These are phyloP conservation scores for Xenopus borealis DNA, from an alignment of 2,113 vertebrate species.

Conservation along the genomic window DNA sequence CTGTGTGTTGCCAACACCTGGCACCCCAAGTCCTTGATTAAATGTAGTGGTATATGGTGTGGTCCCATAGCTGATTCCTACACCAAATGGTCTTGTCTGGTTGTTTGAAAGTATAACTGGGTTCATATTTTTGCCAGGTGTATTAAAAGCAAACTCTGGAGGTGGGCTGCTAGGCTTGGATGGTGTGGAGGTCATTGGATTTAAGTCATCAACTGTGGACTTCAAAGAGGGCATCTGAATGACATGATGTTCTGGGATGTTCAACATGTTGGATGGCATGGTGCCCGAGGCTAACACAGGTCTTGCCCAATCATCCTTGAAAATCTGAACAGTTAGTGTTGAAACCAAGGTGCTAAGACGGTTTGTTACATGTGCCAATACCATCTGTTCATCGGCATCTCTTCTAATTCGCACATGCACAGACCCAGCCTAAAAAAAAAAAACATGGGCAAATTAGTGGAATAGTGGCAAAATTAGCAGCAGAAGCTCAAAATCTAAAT, in stretches of 20 bases:
- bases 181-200: constrained; percentile 86
- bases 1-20: constrained; percentile 65
- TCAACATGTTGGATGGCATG: constrained; percentile 67
- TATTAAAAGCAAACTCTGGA: constrained; percentile 91
- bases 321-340: constrained; percentile 91
- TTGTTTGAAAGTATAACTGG: constrained; percentile 75
- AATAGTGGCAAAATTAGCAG: too few species aligned
- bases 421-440: constrained; percentile 83
- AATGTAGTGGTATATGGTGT: constrained; percentile 66
- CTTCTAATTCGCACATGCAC: constrained; percentile 92
- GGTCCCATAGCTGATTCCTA: constrained; percentile 72
- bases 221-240: constrained; percentile 67
- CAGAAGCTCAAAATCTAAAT: neutral
- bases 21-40: constrained; percentile 66
- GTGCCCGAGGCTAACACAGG: constrained; percentile 77
- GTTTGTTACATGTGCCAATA: constrained; percentile 94
- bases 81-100: constrained; percentile 74
- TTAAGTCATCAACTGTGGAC: constrained; percentile 58
- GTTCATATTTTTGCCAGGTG: constrained; percentile 80
- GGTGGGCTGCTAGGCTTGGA: constrained; percentile 84
- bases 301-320: constrained; percentile 93
- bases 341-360: constrained; percentile 85
- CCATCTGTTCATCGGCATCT: constrained; percentile 96
- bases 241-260: constrained; percentile 72
- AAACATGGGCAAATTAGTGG: neutral